Evolutionary conservation across 1,140 invertebrate genomes (phyloP), one percentile per base, ranked within the genome.

Genomic region (Megalopta genalis): DNA sequence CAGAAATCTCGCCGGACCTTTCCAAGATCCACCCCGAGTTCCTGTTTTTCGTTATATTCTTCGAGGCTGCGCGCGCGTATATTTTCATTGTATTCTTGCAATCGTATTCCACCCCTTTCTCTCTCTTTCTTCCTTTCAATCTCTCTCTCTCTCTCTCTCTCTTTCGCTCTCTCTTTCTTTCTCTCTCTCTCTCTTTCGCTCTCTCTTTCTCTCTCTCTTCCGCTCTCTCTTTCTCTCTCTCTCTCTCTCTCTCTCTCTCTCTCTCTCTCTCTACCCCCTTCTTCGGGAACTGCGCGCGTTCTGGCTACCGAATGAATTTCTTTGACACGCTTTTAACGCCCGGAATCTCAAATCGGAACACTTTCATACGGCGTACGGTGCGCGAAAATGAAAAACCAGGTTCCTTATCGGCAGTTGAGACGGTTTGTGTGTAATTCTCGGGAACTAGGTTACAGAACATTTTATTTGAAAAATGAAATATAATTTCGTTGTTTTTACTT

Each of bases 1-100:
- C 7, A 67, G 64, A 75, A 75, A 75, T 75, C 63, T 46, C n/a
- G 46, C 18, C 10, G 63, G 73, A 67, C 65, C 23, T 16, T 23
- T 25, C 4, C 42, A 21, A 63, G 39, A 73, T 37, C 60, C 60
- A 64, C 60, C 42, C 49, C 49, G 3, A 9, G 14, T 18, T 1
- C 21, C 23, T 25, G 54, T 54, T 69, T 57, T 37, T 21, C 18
- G 18, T 0, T 54, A 27, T 68, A 18, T 32, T 59, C 54, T 37
- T 37, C 23, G 9, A 27, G 16, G 18, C 57, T 21, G 21, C 14
- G 49, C 18, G 5, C 39, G 37, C 42, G 69, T 62, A 57, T 16
- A 71, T 62, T 71, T 46, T 71, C 57, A 60, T 62, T 27, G 57
- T 5, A 27, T 46, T 23, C 39, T 2, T 23, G 21, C 54, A 21